Percentiles rank a stretch among this genome's conserved stretches.
phyloP scores from a whole-genome alignment of 1,140 invertebrate genomes.

The Ceratina australensis region DNA sequence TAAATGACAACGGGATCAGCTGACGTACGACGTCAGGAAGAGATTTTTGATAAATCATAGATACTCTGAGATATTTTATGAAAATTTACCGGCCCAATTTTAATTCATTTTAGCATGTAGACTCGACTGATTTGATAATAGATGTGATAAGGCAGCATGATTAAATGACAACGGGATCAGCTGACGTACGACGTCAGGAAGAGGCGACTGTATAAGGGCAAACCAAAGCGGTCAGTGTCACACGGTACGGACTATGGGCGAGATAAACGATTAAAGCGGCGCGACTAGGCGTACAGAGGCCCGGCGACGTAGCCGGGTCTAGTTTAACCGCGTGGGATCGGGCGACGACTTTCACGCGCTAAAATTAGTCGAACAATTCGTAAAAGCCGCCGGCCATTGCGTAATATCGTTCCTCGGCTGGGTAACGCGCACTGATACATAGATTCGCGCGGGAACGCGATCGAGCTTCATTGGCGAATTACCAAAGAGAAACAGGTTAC shows the following conservation, averaged over 20 bases:
- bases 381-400: slow-evolving; percentile 53
- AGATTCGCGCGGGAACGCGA: slow-evolving; percentile 30
- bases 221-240: slow-evolving; percentile 45
- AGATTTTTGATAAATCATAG: too few species aligned
- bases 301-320: slow-evolving; percentile 35
- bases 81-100: too few species aligned
- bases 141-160: background rate
- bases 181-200: slow-evolving; percentile 30
- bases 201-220: slow-evolving; percentile 27
- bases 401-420: slow-evolving; percentile 31
- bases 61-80: too few species aligned
- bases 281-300: slow-evolving; percentile 36
- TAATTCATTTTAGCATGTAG: too few species aligned
- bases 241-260: slow-evolving; percentile 18
- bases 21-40: slow-evolving; percentile 30
- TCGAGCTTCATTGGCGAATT: slow-evolving; percentile 57
- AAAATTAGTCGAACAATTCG: slow-evolving; percentile 57
- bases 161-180: slow-evolving; percentile 29
- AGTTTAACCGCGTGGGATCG: slow-evolving; percentile 60
- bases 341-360: slow-evolving; percentile 54
- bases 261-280: slow-evolving; percentile 45
- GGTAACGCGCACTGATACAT: background rate
- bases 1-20: slow-evolving; percentile 29
- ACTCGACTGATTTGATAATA: too few species aligned
- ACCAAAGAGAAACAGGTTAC: slow-evolving; percentile 49